Conservation (phyloP, 37 sponge, comb jelly and placozoan genomes). For the Aplysina aerophoba region DNA sequence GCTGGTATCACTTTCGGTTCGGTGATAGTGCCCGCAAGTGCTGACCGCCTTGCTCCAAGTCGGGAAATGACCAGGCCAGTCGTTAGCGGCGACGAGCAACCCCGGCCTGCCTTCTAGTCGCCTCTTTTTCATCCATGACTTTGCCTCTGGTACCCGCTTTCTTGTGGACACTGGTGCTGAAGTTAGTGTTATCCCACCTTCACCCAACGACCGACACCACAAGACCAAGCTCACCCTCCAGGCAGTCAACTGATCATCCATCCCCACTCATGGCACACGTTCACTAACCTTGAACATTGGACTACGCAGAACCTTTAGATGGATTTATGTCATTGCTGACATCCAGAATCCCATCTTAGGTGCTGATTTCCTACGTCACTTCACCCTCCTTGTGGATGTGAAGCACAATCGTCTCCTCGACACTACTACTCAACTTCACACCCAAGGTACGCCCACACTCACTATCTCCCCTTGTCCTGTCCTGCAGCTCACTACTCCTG, state of each 20-base stretch:
- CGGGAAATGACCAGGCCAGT: constrained; percentile 64
- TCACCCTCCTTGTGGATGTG: constrained; percentile 48
- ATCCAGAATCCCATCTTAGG: constrained; percentile 75
- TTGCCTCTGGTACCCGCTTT: constrained; percentile 28
- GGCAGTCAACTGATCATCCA: constrained; percentile 42
- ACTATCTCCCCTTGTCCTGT: background rate
- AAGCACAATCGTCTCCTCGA: constrained; percentile 18
- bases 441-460: constrained; percentile 11
- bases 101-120: constrained; percentile 68
- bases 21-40: constrained; percentile 60
- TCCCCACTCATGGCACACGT: constrained; percentile 32
- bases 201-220: constrained; percentile 26
- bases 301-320: constrained; percentile 46
- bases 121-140: constrained; percentile 57
- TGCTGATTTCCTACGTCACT: constrained; percentile 62
- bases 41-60: constrained; percentile 42
- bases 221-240: constrained; percentile 5
- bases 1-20: constrained; percentile 61
- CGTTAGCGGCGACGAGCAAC: constrained; percentile 58
- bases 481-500: background rate
- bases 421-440: constrained; percentile 21
- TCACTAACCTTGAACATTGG: constrained; percentile 71
- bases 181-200: constrained; percentile 46
- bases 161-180: constrained; percentile 69
- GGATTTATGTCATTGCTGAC: constrained; percentile 71